Base-by-base conservation (phyloP, 1,140 invertebrate genomes). In the Formica selysi region DNA sequence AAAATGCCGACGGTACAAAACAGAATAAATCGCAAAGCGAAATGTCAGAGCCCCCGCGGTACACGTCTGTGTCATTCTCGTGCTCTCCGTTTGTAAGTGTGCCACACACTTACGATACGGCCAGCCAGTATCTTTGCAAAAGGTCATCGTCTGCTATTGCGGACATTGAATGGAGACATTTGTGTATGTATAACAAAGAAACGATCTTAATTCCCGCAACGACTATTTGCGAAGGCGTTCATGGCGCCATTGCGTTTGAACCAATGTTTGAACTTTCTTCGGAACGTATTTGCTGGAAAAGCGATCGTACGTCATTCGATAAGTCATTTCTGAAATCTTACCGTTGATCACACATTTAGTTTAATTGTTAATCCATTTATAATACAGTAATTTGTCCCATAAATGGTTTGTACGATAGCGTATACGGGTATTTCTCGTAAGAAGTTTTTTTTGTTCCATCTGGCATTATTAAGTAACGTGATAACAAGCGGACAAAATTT, bases 111-210 rank as follows among this genome's bases (percentile, higher is more conserved):
- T 89, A 51, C 65, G 86, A 90, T 86, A 90, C 51, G 59, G 36
- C 41, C 61, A 67, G 41, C 38, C 86, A 74, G 80, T 90, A 88
- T 90, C 86, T 81, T 81, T 32, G 36, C 62, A 54, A 90, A 88
- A 91, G 90, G 89, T 88, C 86, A 90, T 90, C 89, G 83, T 90
- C 83, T 91, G 89, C 85, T 88, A 87, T 86, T 86, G 86, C 89
- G 78, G 74, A 78, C 67, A 87, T 71, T 57, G 71, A 88, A 29
- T 73, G 73, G 80, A 88, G 76, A 85, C 76, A 64, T 81, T 79
- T 86, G 51, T 80, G 80, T 70, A 83, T 61, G 79, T 83, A 78
- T 71, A 90, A 90, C 88, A 71, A 85, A 89, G 87, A 73, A 83
- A 19, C 65, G 71, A 62, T 80, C 67, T 73, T 76, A 62, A 68